Conservation (phyloP, 2,113 vertebrate species). For the Clarias batrachus region DNA sequence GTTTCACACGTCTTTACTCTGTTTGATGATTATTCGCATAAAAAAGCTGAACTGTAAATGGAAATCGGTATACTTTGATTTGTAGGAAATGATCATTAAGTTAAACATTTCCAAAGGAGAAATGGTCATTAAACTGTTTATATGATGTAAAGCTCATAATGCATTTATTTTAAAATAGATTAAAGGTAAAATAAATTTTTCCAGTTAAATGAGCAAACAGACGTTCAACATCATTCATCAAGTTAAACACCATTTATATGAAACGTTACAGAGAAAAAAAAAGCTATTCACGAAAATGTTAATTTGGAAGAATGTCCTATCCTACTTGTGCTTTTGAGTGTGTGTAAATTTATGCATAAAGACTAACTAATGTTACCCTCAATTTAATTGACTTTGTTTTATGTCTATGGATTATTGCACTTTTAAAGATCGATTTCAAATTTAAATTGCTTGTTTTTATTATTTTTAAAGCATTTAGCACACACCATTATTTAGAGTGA, state of each 20-base stretch:
- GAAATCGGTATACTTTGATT: neutral
- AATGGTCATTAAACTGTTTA: neutral
- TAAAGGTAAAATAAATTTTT: neutral
- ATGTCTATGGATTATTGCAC: neutral
- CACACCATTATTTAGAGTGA: no score
- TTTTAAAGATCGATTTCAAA: neutral
- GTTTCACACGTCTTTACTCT: neutral
- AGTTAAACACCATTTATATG: neutral
- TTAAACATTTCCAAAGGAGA: neutral
- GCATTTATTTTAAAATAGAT: neutral
- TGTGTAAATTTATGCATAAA: neutral
- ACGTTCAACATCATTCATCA: neutral
- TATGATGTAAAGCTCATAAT: slow-evolving; percentile 8
- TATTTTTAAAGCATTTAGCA: no score
- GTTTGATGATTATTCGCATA: neutral
- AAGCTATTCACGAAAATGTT: neutral
- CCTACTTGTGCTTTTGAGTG: neutral
- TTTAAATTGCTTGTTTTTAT: no score
- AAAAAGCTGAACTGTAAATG: slow-evolving; percentile 8
- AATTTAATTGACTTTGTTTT: neutral
- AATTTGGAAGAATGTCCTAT: neutral
- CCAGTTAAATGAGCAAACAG: slow-evolving; percentile 50
- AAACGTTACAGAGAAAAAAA: neutral
- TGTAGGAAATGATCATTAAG: neutral
- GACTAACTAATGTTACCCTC: neutral